Percentiles rank a stretch among this genome's conserved stretches.
These are phyloP conservation scores for Thera britannica DNA, from an alignment of 2,888 invertebrate species.

Conservation along the genomic window DNA sequence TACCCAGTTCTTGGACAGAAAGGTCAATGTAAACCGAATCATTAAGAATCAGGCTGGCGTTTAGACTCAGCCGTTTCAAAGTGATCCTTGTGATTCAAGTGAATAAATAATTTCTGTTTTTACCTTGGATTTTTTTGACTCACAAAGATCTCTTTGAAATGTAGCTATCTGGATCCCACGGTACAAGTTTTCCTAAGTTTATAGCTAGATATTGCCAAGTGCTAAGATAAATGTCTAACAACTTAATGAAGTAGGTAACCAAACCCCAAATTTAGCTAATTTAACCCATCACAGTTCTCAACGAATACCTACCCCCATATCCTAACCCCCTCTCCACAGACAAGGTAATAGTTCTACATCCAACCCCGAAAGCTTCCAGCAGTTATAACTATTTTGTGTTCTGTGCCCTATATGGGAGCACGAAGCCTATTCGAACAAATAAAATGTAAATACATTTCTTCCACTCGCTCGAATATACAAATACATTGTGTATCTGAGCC, in stretches of 20 bases:
- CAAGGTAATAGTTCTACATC: background rate
- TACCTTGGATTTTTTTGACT: no score
- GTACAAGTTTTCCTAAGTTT: background rate
- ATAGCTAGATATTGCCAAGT: no score
- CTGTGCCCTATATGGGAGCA: constrained; percentile 19
- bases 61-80: background rate
- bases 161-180: no score
- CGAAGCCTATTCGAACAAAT: constrained; percentile 33
- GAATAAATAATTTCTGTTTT: background rate
- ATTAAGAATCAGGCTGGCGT: no score
- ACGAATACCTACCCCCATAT: constrained; percentile 33
- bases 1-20: no score
- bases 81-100: background rate
- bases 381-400: constrained; percentile 7
- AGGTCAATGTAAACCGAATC: no score
- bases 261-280: constrained; percentile 32
- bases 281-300: constrained; percentile 34
- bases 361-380: background rate
- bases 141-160: no score
- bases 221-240: background rate
- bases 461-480: constrained; percentile 32
- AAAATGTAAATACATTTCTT: constrained; percentile 44
- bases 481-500: constrained; percentile 4
- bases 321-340: constrained; percentile 13
- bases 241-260: background rate